Base-by-base conservation (phyloP, 2,888 invertebrate species). In the Nemotelus nigrinus region DNA sequence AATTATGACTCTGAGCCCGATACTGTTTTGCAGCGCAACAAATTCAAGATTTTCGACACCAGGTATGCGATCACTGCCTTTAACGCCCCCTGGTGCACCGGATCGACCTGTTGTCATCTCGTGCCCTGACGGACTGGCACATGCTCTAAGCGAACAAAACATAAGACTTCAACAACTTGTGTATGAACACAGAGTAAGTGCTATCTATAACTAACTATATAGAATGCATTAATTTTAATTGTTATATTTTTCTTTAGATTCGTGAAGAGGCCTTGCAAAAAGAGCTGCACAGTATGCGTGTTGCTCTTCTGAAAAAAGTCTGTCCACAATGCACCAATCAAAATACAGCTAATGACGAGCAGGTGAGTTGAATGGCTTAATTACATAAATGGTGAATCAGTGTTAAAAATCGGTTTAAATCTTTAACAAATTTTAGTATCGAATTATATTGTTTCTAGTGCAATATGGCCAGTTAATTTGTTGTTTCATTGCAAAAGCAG, bases 101-200 rank as follows among this genome's bases (percentile, higher is more conserved):
- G 88, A 86, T 79, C 83, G 85, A 77, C 81, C 84, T 79, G 84
- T 86, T 67, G 82, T 85, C 63, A 84, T 87, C 77, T 84, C 86
- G 79, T 87, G 87, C 81, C 86, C 86, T 44, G 87, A 87, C 83
- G 87, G 87, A 72, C 81, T 87, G 79, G 85, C 86, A 48, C 87
- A 87, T 82, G 86, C 87, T 74, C 81, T 87, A 78, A 87, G 86
- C 81, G 87, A 87, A 83, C 85, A 87, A 83, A 87, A 87, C 80
- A 84, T 87, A 84, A 88, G 96, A 80, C 89, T 97, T 83, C 92
- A 93, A 85, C 94, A 95, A 87, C 93, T 97, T 83, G 92, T 95
- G 82, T 89, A 92, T 78, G 93, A 94, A 81, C 93, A 94, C 85
- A 93, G 92, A 91, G 95, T 94, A 84, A 83, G 83, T 82, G 70